Evolutionary conservation across 2,113 vertebrate species (phyloP).

Genomic region (Diadophis punctatus): DNA sequence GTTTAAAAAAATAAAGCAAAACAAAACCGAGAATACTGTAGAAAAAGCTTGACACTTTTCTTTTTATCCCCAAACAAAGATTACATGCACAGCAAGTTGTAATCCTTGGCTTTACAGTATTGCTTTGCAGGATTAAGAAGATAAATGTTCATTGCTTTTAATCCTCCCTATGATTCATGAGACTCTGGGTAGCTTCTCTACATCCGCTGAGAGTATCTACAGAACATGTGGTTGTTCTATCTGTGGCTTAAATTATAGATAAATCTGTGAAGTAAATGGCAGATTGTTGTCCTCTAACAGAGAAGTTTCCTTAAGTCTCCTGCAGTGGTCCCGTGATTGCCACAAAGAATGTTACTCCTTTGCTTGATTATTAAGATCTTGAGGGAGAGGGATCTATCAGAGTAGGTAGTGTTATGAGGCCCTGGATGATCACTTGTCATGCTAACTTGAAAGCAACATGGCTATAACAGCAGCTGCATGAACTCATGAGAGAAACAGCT

Average conservation of each 20-base stretch:
- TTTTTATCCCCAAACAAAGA: constrained; percentile 62
- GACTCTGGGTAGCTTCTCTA: constrained; percentile 64
- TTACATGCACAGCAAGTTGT: constrained; percentile 69
- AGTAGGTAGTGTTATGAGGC: constrained; percentile 8
- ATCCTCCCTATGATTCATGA: constrained; percentile 82
- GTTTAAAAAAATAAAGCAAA: constrained; percentile 25
- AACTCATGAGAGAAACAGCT: not conserved
- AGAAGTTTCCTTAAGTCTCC: constrained; percentile 43
- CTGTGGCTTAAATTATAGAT: constrained; percentile 69
- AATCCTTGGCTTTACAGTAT: constrained; percentile 74
- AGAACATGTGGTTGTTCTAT: constrained; percentile 51
- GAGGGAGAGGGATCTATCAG: constrained; percentile 17
- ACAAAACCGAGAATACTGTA: constrained; percentile 34
- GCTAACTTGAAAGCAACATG: constrained; percentile 7
- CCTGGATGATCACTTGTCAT: constrained; percentile 21
- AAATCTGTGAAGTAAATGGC: constrained; percentile 70
- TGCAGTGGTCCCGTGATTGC: constrained; percentile 37
- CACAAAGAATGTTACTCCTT: constrained; percentile 25
- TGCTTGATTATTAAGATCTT: constrained; percentile 12
- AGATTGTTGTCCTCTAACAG: constrained; percentile 57
- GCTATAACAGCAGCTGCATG: not conserved
- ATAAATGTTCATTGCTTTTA: constrained; percentile 84
- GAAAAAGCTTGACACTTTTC: constrained; percentile 59
- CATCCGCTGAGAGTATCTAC: constrained; percentile 64
- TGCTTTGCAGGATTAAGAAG: constrained; percentile 74